A percentile compares a stretch with the other conserved stretches of the same genome.
phyloP scores from a whole-genome alignment of 2,888 invertebrate species.

The Troglohyphantes excavatus region DNA sequence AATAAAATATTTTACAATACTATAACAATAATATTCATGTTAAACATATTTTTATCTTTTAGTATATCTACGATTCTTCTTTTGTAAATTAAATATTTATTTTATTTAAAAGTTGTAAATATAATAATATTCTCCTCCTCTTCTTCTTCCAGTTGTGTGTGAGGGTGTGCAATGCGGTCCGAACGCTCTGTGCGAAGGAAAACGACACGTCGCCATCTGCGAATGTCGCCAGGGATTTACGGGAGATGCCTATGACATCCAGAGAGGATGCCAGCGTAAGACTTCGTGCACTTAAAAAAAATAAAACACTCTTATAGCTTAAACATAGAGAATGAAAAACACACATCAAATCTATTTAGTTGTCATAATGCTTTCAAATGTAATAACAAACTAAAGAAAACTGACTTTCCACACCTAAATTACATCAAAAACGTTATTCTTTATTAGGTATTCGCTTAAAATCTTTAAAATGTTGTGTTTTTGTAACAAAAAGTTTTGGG shows the following conservation, averaged over 20 bases:
- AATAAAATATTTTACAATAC: too few species aligned
- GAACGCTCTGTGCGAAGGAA: slow-evolving; percentile 90
- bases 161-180: slow-evolving; percentile 86
- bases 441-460: too few species aligned
- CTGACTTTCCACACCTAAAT: too few species aligned
- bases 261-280: slow-evolving; percentile 79
- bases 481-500: background rate
- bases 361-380: too few species aligned
- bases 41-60: background rate
- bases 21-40: too few species aligned
- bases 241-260: slow-evolving; percentile 84
- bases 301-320: too few species aligned
- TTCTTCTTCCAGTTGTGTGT: slow-evolving; percentile 65
- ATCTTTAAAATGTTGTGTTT: too few species aligned
- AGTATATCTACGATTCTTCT: background rate
- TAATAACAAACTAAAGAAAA: too few species aligned
- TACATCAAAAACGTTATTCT: too few species aligned
- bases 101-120: background rate
- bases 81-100: background rate
- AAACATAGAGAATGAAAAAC: too few species aligned
- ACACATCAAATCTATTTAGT: too few species aligned
- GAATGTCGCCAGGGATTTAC: slow-evolving; percentile 90
- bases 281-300: background rate
- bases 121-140: background rate
- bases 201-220: slow-evolving; percentile 88